Evolutionary conservation across 2,113 vertebrate genomes (phyloP), one percentile per base, ranked within the genome.

Genomic region (Sinocyclocheilus grahami): DNA sequence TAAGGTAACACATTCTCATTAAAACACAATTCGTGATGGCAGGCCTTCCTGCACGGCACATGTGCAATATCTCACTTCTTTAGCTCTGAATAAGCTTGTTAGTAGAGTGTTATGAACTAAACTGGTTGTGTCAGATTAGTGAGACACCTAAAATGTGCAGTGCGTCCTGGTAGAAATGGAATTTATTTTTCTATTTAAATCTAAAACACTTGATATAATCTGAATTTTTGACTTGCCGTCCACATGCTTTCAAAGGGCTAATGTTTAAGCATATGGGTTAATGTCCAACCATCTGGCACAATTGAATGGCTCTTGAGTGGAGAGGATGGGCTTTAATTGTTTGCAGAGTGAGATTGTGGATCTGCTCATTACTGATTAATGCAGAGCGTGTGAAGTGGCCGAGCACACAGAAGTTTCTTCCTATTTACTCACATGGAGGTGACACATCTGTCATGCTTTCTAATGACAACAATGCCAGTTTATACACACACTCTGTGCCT

Each of bases 341-440:
- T 95, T 95, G 93, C 91, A 92, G 86, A 93, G 91, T 67, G 79
- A 93, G 93, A 94, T 94, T 93, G 86, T 86, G 55, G 92, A 92
- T 93, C 91, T 87, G 83, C 75, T 82, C 24, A 78, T 86, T 80
- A 85, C 86, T 89, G 91, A 93, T 90, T 92, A 91, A 93, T 94
- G 90, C 3, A 3, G 42, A 51, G 87, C 87, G 89, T 60, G 53
- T 53, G 58, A 78, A 91, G 90, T 87, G 84, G 82, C 20, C 30
- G 60, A 84, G 14, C 81, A 51, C 51, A 6, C 24, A 86, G 27
- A 24, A 65, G 7, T 55, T 27, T 72, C 10, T 24, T 69, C 69
- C 20, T 71, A 72, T 65, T 83, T 58, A 78, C 9, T 86, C 60
- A 11, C 65, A 39, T 63, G 22, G 27, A 76, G 76, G 85, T 81